Base-by-base conservation (phyloP, 2,888 invertebrate species). In the Adelphocoris suturalis region DNA sequence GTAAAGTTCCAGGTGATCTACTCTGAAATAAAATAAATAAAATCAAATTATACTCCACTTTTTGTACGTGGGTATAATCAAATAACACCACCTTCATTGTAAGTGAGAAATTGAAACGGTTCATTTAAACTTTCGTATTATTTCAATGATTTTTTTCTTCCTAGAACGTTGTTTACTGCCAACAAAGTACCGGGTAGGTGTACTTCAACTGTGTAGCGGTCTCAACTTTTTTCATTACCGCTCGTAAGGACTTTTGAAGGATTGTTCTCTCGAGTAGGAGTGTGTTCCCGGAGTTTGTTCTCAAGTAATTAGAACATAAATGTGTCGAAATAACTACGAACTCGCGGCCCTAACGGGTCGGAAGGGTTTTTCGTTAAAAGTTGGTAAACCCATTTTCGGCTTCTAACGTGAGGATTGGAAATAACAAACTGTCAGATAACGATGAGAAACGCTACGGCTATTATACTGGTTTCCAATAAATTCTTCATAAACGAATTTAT, bases 291-390 rank as follows among this genome's bases (percentile, higher is more conserved):
- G 68, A 68, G 23, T 23, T 68, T 68, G 68, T 68, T 68, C 68
- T 9, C 68, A 23, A 68, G 68, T 68, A 68, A 68, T 68, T 68
- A 68, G 68, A 68, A 68, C 68, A 68, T 68, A 68, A 68, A 68
- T 68, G 68, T 68, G 68, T 68, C 68, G 68, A 68, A 68, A 68
- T 68, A 23, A 23, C 68, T 68, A 68, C 68, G 2, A 68, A 68
- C 68, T 68, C 68, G 12, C 23, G 9, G 27, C 68, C 27, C 23
- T 11, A 68, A 27, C 12, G 23, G 68, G 5, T 68, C 68, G 68
- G 23, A 68, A 68, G 23, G 68, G 68, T 19, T 68, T 23, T 11
- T 23, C 68, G 68, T 23, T 23, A 23, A 68, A 68, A 23, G 68
- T 68, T 68, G 23, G 68, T 68, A 68, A 68, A 23, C 19, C 68